Percentiles rank a stretch among this genome's conserved stretches.
Conservation (phyloP, 2,113 vertebrate genomes). For the Danionella cerebrum region DNA sequence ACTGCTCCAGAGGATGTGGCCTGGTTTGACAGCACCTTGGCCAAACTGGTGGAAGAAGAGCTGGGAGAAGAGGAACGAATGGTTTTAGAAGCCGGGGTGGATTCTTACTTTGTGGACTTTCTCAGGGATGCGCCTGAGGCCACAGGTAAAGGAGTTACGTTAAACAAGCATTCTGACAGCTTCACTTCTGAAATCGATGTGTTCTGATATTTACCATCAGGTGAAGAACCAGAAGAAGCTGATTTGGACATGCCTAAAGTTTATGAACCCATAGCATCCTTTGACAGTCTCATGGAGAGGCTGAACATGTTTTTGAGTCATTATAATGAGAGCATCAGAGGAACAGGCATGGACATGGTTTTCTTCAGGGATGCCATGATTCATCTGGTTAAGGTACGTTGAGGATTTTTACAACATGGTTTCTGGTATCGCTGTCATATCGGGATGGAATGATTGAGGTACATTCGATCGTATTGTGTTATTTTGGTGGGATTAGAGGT, state of each 20-base stretch:
- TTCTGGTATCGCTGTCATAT: background rate
- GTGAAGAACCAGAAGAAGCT: slow-evolving; percentile 72
- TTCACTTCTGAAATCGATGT: background rate
- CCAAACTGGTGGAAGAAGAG: slow-evolving; percentile 65
- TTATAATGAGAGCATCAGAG: slow-evolving; percentile 82
- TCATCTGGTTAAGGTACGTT: slow-evolving; percentile 85
- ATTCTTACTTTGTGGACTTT: slow-evolving; percentile 91
- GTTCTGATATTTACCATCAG: slow-evolving; percentile 52
- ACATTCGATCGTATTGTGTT: too few relatives aligned
- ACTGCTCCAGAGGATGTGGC: slow-evolving; percentile 71
- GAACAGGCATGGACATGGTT: slow-evolving; percentile 84
- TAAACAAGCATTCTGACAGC: too few relatives aligned
- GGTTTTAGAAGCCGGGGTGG: slow-evolving; percentile 56
- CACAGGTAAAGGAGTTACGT: slow-evolving; percentile 65
- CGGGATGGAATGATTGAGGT: too few relatives aligned
- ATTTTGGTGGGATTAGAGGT: too few relatives aligned
- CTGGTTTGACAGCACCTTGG: slow-evolving; percentile 80
- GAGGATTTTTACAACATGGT: background rate
- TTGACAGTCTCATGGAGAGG: slow-evolving; percentile 68
- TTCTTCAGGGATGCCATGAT: slow-evolving; percentile 91
- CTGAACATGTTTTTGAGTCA: slow-evolving; percentile 78
- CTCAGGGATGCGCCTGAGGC: slow-evolving; percentile 76
- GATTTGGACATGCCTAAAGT: slow-evolving; percentile 78
- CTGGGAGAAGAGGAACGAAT: slow-evolving; percentile 59
- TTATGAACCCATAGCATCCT: slow-evolving; percentile 80